phyloP scores from a whole-genome alignment of 37 sponge, comb jelly and placozoan genomes.

The Agelas oroides region DNA sequence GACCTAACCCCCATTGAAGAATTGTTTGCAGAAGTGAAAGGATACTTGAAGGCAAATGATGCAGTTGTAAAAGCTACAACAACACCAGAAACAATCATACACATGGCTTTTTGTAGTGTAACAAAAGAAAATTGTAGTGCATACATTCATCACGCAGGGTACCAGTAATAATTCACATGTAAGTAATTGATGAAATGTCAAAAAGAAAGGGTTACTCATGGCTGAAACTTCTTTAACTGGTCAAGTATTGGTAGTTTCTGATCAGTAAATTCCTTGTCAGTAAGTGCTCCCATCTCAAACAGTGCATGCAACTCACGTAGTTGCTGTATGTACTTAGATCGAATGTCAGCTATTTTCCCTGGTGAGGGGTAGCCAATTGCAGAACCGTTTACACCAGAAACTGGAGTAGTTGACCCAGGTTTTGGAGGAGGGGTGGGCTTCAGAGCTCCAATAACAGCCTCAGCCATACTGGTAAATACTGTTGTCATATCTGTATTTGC shows the following conservation, averaged over 20 bases:
- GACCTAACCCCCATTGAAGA: constrained; percentile 3
- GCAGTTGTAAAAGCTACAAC: neutral
- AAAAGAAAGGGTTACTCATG: too few species aligned
- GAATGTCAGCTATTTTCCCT: neutral
- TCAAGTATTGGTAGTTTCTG: neutral
- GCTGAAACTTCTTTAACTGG: neutral
- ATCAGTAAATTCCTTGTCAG: neutral
- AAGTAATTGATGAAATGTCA: neutral
- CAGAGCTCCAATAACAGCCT: neutral
- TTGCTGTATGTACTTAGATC: constrained; percentile 2
- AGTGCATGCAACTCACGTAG: neutral
- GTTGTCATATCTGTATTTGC: neutral
- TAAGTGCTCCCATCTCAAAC: too few species aligned
- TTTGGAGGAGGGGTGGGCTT: too few species aligned
- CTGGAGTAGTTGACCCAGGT: neutral
- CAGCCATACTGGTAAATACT: neutral
- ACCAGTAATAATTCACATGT: neutral
- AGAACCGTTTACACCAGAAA: neutral
- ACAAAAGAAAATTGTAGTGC: neutral
- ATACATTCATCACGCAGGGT: neutral
- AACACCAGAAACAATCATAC: neutral
- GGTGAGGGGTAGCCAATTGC: neutral
- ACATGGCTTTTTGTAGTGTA: neutral
- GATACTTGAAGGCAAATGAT: neutral
- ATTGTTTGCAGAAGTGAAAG: neutral